Base-by-base conservation (phyloP, 2,888 invertebrate genomes). In the Dermolepida albohirtum region DNA sequence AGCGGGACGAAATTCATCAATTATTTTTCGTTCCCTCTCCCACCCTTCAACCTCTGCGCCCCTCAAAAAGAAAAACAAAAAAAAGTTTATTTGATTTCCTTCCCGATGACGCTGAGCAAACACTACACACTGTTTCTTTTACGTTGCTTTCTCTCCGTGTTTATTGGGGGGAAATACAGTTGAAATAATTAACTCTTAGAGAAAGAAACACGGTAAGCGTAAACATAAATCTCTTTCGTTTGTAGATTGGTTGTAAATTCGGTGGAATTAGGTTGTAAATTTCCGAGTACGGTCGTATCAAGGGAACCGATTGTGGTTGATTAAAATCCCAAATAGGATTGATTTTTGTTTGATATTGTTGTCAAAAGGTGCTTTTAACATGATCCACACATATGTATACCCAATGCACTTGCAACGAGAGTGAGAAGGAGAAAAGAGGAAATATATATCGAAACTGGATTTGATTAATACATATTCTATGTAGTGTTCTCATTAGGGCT, bases 221-320 rank as follows among this genome's bases (percentile, higher is more conserved):
- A 47, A 34, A 47, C 47, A 47, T 47, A 62, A 62, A 47, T 44
- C 44, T 14, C 29, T 62, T 29, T 11, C 29, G 29, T 62, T 47
- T 14, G 16, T 34, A 62, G 47, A 47, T 62, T 62, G 59, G 59
- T 34, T 62, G 59, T 62, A 47, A 62, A 62, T 62, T 54, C 54
- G 41, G 39, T 40, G 54, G 40, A n/a, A 54, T 54, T 54, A 40
- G 54, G 40, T 10, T 40, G 41, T 54, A 54, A 54, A 54, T 54
- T 54, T 54, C 40, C 40, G 17, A 40, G 54, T 17, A 2, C 17
- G n/a, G 5, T 11, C 17, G 11, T 39, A 5, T 40, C 10, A 40
- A 14, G 14, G 17, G 34, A 59, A 29, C 14, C 8, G 59, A 22
- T 59, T 34, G 4, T 44, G 7, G 27, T 14, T 59, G 59, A 59